Evolutionary conservation across 64 coral and sea anemone genomes (phyloP), one percentile per base, ranked within the genome.

Genomic region (Trachythela sp.): DNA sequence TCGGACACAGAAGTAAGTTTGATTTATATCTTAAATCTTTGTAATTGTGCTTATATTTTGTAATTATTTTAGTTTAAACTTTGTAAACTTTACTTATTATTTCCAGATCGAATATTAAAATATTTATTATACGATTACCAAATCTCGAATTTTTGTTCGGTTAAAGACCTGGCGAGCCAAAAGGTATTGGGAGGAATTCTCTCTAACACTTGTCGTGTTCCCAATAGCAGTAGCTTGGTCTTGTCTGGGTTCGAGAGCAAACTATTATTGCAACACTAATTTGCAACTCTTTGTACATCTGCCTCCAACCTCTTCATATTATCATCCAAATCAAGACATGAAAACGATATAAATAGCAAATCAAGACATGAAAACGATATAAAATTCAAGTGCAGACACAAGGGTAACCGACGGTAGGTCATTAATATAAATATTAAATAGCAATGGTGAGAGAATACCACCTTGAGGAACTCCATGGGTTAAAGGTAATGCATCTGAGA

Each of bases 241-340:
- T 92, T 92, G 7, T 92, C 91, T 42, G 91, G 91, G 54, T 92
- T 92, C 22, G 88, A 88, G 1, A 92, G 43, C 30, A 92, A 42
- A 36, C 87, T 84, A 48, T 92, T 70, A 20, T 77, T 29, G 42
- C 87, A 94, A 80, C 88, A 94, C 88, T 71, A 94, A 13, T 40
- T 48, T 24, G 90, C 85, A 1, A 87, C 59, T 48, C 36, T 87
- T 51, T 48, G 18, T 2, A 77, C 40, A 22, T 92, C 70, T 15
- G 5, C 45, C n/a, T 70, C 70, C 22, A 86, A 39, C 36, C 24
- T 39, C 17, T 10, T 83, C 33, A 60, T 76, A 1, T 39, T 48
- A 13, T 35, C 36, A 42, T 83, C 88, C 2, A 42, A 24, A 9
- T 89, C 59, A 9, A 48, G 43, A 20, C 76, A 40, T 7, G 9